These are phyloP conservation scores for Haplochromis burtoni DNA, from an alignment of 2,113 vertebrate genomes.

Conservation along the genomic window DNA sequence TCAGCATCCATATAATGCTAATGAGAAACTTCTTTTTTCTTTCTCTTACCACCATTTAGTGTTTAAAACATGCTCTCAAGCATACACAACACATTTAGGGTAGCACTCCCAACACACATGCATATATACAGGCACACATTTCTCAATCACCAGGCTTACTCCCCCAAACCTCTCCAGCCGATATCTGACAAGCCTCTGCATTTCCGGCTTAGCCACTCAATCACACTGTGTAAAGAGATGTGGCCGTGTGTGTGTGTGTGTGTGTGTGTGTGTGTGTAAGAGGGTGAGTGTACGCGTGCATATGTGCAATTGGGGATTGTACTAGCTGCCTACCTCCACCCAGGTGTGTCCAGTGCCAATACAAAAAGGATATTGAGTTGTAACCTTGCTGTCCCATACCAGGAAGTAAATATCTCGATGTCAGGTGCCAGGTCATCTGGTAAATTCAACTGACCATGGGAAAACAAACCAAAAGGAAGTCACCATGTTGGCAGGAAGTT, in stretches of 20 bases:
- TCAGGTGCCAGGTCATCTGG: constrained; percentile 17
- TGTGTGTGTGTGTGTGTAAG: neutral
- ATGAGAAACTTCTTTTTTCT: constrained; percentile 12
- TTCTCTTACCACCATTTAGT: constrained; percentile 9
- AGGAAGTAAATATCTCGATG: constrained; percentile 39
- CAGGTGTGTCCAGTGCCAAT: constrained; percentile 24
- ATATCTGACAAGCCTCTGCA: constrained; percentile 29
- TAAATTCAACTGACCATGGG: constrained; percentile 15
- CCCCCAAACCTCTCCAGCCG: neutral
- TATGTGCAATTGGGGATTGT: neutral
- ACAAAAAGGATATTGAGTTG: constrained; percentile 38
- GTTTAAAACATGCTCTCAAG: constrained; percentile 8
- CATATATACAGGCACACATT: neutral
- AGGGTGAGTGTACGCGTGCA: neutral
- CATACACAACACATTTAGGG: neutral
- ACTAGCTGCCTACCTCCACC: neutral
- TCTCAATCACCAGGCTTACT: neutral
- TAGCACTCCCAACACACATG: neutral
- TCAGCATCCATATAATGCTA: constrained; percentile 47
- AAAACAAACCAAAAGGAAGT: constrained; percentile 22
- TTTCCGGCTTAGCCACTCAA: constrained; percentile 25
- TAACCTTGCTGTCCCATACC: constrained; percentile 15
- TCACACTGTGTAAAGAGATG: constrained; percentile 13
- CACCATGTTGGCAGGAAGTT: constrained; percentile 25
- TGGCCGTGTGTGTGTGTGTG: neutral